Percentiles rank a stretch among this genome's conserved stretches.
These are phyloP conservation scores for Triplophysa yarkandensis DNA, from an alignment of 2,797 vertebrate genomes.

Conservation along the genomic window DNA sequence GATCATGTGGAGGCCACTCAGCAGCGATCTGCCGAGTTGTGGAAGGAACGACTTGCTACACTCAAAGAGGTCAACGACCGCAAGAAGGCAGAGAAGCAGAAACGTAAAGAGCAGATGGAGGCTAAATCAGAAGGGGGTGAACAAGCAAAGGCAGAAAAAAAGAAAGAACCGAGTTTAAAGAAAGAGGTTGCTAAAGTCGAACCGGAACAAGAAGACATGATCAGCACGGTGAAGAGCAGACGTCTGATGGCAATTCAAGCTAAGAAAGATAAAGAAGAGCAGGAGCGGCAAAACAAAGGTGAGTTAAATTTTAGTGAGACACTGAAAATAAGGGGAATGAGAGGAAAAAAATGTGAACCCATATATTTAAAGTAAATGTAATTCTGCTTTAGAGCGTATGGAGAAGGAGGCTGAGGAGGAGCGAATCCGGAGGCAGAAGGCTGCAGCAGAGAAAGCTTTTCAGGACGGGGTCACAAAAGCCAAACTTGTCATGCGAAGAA, in stretches of 20 bases:
- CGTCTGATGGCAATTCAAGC: conserved; percentile 90
- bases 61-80: conserved; percentile 94
- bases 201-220: conserved; percentile 87
- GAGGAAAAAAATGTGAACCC: too few species aligned
- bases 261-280: conserved; percentile 92
- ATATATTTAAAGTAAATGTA: too few species aligned
- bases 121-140: conserved; percentile 77
- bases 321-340: too few species aligned
- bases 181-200: conserved; percentile 64
- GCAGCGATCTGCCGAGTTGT: conserved; percentile 87
- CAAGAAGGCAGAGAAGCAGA: conserved; percentile 88
- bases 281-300: conserved; percentile 92
- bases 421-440: conserved; percentile 86
- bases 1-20: conserved; percentile 93
- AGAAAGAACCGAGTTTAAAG: conserved; percentile 71
- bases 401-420: conserved; percentile 94
- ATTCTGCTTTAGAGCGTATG: conserved; percentile 80
- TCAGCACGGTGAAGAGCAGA: conserved; percentile 93
- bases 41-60: conserved; percentile 91
- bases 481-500: conserved; percentile 86
- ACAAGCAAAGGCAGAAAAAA: conserved; percentile 70
- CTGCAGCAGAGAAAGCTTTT: conserved; percentile 86
- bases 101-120: conserved; percentile 86
- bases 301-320: conserved; percentile 42
- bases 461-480: conserved; percentile 93